These are phyloP conservation scores for Mythimna vitellina DNA, from an alignment of 2,888 invertebrate genomes.

Conservation along the genomic window DNA sequence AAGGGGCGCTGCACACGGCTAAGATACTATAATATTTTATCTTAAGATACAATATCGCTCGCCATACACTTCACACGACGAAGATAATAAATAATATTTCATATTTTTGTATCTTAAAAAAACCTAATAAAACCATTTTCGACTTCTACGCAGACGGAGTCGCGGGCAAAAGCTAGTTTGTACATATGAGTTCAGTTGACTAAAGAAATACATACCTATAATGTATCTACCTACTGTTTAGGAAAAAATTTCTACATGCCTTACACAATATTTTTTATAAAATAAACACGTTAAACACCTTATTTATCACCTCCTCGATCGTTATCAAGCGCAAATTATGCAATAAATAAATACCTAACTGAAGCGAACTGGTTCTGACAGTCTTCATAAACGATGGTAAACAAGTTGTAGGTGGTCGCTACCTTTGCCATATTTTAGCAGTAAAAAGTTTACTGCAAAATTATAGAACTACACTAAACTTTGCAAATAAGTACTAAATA, in stretches of 20 bases:
- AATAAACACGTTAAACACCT: constrained; percentile 34
- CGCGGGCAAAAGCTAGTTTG: too few relatives aligned
- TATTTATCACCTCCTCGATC: constrained; percentile 31
- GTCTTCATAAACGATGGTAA: constrained; percentile 27
- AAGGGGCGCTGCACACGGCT: too few relatives aligned
- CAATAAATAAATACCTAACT: constrained; percentile 47
- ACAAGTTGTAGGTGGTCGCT: constrained; percentile 9
- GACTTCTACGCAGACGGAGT: too few relatives aligned
- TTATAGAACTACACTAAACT: neutral
- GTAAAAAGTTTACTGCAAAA: constrained; percentile 5
- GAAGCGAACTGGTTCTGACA: constrained; percentile 29
- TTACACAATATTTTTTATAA: constrained; percentile 21
- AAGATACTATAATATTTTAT: too few relatives aligned
- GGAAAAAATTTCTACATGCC: constrained; percentile 3
- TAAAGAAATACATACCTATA: neutral
- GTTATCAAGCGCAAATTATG: constrained; percentile 41
- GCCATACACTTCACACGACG: too few relatives aligned
- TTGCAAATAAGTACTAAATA: too few relatives aligned
- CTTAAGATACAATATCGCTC: too few relatives aligned
- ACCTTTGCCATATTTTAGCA: constrained; percentile 24
- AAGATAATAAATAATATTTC: too few relatives aligned
- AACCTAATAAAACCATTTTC: too few relatives aligned
- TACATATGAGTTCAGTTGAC: neutral
- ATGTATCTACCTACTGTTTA: neutral
- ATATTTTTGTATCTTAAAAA: too few relatives aligned